phyloP scores from a whole-genome alignment of 2,797 vertebrate species.

The Gadopsis marmoratus region DNA sequence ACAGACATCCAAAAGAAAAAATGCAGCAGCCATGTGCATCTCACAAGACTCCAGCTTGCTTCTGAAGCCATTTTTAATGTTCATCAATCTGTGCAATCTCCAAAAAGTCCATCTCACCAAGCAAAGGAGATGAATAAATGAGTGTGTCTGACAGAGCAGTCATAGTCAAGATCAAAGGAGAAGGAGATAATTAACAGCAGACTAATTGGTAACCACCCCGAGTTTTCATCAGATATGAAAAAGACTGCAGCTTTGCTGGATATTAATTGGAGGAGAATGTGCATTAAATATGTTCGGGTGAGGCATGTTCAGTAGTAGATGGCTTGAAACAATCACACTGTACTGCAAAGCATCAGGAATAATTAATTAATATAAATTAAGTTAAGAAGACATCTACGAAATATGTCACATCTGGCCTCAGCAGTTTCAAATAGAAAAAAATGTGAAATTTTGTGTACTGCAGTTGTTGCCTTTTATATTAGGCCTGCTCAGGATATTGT shows the following conservation, averaged over 20 bases:
- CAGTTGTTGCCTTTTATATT: slow-evolving; percentile 19
- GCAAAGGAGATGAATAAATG: slow-evolving; percentile 86
- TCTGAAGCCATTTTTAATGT: slow-evolving; percentile 84
- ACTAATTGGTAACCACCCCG: slow-evolving; percentile 88
- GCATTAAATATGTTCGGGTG: slow-evolving; percentile 80
- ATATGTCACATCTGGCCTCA: slow-evolving; percentile 28
- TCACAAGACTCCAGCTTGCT: slow-evolving; percentile 75
- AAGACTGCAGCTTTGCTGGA: slow-evolving; percentile 80
- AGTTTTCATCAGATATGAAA: slow-evolving; percentile 86
- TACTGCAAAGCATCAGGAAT: slow-evolving; percentile 47
- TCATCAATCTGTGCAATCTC: slow-evolving; percentile 84
- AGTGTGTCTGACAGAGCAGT: slow-evolving; percentile 85
- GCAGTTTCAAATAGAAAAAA: slow-evolving; percentile 31
- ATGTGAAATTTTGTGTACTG: slow-evolving; percentile 29
- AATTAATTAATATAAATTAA: slow-evolving; percentile 54
- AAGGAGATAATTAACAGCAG: slow-evolving; percentile 88
- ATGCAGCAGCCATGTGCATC: slow-evolving; percentile 69
- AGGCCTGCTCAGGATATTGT: neutral
- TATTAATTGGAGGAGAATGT: slow-evolving; percentile 86
- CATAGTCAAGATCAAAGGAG: slow-evolving; percentile 87
- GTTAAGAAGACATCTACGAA: slow-evolving; percentile 5
- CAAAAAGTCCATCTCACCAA: slow-evolving; percentile 80
- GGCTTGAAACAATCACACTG: slow-evolving; percentile 61
- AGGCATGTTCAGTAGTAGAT: slow-evolving; percentile 66
- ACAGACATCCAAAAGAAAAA: slow-evolving; percentile 55